Conservation (phyloP, 2,113 vertebrate species). For the Donacobius atricapilla region DNA sequence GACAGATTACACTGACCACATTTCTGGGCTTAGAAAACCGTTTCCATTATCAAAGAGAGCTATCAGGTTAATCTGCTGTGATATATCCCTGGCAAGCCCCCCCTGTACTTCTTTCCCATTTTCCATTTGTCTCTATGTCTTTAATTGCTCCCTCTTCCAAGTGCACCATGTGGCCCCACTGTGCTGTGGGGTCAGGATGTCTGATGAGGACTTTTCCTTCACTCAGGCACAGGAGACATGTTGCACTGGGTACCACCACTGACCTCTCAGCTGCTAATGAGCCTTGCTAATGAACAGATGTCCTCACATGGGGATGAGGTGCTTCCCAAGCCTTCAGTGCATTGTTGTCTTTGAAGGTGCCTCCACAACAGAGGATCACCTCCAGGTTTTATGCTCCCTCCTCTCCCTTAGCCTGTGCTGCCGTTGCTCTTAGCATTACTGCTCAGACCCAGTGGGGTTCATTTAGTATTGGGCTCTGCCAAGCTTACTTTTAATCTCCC, state of each 20-base stretch:
- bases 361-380: background rate
- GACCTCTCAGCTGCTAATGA: background rate
- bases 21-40: constrained; percentile 50
- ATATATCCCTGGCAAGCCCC: constrained; percentile 15
- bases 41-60: constrained; percentile 34
- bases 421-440: fast-evolving
- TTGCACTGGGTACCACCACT: background rate
- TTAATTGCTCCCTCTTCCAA: constrained; percentile 8
- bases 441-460: fast-evolving
- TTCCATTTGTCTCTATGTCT: background rate
- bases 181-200: background rate
- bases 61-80: constrained; percentile 40
- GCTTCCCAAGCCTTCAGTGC: background rate
- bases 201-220: background rate
- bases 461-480: fast-evolving
- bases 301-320: background rate
- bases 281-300: background rate
- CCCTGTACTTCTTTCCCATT: background rate
- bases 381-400: background rate
- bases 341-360: background rate
- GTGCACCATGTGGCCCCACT: fast-evolving
- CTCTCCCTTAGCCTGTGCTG: background rate
- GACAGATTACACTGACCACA: constrained; percentile 40
- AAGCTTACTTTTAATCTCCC: background rate
- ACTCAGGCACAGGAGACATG: background rate